A percentile compares a stretch with the other conserved stretches of the same genome.
phyloP scores from a whole-genome alignment of 2,888 invertebrate genomes.

The Malthinus seriepunctatus region DNA sequence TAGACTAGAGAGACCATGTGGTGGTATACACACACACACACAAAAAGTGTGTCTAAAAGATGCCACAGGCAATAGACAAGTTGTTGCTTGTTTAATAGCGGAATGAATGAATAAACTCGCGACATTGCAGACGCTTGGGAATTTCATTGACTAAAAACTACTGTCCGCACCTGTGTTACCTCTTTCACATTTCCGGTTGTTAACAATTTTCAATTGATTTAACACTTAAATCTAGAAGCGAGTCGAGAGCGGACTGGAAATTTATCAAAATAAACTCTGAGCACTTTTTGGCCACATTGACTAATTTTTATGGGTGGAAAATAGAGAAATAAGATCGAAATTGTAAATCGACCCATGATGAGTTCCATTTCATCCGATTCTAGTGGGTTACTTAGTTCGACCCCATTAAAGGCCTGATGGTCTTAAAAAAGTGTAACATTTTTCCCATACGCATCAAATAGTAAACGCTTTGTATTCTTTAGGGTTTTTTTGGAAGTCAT shows the following conservation, averaged over 20 bases:
- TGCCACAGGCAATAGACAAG: slow-evolving; percentile 6
- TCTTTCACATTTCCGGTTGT: slow-evolving; percentile 21
- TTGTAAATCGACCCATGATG: no score
- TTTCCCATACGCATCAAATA: background rate
- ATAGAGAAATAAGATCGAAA: no score
- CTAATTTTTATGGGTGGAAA: no score
- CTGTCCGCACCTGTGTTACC: slow-evolving; percentile 22
- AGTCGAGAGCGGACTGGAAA: no score
- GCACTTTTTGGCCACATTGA: no score
- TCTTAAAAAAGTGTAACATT: background rate
- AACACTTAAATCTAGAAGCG: no score
- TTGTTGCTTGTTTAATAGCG: background rate
- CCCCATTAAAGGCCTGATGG: background rate
- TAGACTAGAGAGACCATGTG: background rate
- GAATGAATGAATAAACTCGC: slow-evolving; percentile 17
- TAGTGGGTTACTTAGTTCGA: background rate
- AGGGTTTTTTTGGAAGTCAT: no score
- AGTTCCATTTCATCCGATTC: no score
- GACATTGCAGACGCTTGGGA: slow-evolving; percentile 21
- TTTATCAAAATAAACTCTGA: no score
- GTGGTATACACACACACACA: background rate
- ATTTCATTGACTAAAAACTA: slow-evolving; percentile 20
- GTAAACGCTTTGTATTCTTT: no score
- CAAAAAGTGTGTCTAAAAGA: background rate
- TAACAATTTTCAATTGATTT: no score